A percentile compares a stretch with the other conserved stretches of the same genome.
phyloP scores from a whole-genome alignment of 2,888 invertebrate species.

The Drosophila bunnanda region DNA sequence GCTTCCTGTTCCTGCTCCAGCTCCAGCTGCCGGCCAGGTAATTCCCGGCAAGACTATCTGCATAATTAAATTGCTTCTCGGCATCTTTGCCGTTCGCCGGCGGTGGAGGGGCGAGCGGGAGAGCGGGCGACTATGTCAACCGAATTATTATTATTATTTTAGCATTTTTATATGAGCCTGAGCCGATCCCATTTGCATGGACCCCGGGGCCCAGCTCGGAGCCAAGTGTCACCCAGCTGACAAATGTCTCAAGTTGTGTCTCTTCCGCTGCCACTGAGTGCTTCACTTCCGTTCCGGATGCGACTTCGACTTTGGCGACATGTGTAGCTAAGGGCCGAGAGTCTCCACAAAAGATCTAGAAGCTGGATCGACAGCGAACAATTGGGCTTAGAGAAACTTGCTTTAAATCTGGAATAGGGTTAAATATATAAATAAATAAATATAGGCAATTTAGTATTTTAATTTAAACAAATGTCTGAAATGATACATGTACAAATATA shows the following conservation, averaged over 20 bases:
- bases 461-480: too few species aligned
- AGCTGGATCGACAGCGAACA: background rate
- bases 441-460: rapidly evolving
- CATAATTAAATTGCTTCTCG: constrained; percentile 73
- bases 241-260: constrained; percentile 57
- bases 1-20: constrained; percentile 22
- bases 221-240: constrained; percentile 48
- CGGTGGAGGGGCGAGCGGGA: background rate
- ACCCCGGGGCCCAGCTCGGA: background rate
- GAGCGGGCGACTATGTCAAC: constrained; percentile 56
- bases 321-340: constrained; percentile 32
- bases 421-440: background rate
- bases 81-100: constrained; percentile 19
- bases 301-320: constrained; percentile 54
- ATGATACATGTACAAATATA: too few species aligned
- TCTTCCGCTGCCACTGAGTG: constrained; percentile 70
- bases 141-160: constrained; percentile 57
- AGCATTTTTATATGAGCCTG: constrained; percentile 42
- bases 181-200: constrained; percentile 43
- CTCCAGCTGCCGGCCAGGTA: constrained; percentile 49
- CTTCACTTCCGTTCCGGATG: constrained; percentile 65
- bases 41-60: constrained; percentile 66
- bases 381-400: background rate
- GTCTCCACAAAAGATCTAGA: constrained; percentile 43
- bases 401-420: background rate